Evolutionary conservation across 2,113 vertebrate species (phyloP).

Genomic region (Forbesichthys agassizii): DNA sequence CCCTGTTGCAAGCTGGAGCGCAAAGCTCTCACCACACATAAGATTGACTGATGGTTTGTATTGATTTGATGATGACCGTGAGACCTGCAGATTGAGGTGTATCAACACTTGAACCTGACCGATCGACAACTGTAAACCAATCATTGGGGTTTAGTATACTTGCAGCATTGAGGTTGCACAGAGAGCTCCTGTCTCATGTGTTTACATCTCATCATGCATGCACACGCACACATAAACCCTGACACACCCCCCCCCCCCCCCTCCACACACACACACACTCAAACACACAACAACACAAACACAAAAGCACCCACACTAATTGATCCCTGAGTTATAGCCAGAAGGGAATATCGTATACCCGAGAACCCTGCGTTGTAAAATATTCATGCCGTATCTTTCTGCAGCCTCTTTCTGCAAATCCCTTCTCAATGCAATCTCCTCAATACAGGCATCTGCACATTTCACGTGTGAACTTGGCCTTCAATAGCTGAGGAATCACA

Average conservation of each 20-base stretch:
- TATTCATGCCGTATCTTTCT: neutral
- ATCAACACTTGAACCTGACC: slow-evolving; percentile 11
- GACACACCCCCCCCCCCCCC: no score
- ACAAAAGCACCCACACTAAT: neutral
- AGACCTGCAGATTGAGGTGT: neutral
- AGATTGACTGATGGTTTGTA: slow-evolving; percentile 23
- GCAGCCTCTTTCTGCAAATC: neutral
- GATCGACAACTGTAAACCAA: slow-evolving; percentile 8
- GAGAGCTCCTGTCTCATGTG: neutral
- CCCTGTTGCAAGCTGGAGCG: neutral
- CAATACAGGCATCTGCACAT: neutral
- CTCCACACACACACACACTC: no score
- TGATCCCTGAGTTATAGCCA: neutral
- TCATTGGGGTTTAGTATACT: neutral
- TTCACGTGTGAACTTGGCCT: neutral
- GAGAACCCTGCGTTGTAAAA: neutral
- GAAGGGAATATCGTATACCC: neutral
- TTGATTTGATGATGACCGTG: slow-evolving; percentile 25
- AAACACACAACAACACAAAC: neutral
- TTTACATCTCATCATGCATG: neutral
- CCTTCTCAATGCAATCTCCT: neutral
- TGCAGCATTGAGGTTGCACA: neutral
- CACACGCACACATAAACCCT: no score
- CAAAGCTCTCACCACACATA: neutral
- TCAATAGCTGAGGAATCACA: neutral